Conservation (phyloP, 2,797 vertebrate species). For the Tympanoctomys barrerae region DNA sequence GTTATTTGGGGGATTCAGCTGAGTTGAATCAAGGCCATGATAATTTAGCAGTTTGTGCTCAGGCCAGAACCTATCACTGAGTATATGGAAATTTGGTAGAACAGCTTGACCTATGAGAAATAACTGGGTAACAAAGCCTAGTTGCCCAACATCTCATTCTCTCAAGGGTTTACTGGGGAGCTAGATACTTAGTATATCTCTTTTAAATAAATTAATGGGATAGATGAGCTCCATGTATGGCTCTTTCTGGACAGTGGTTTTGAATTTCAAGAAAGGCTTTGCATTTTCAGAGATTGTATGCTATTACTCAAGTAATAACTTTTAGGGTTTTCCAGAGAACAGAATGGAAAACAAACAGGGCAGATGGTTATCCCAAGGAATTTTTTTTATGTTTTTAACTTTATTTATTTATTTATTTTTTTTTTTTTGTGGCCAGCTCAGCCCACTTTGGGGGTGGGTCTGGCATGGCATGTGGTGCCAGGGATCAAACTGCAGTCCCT, state of each 20-base stretch:
- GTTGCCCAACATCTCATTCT: not conserved
- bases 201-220: not conserved
- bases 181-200: not conserved
- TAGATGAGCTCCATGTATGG: not conserved
- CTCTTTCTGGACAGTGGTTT: not conserved
- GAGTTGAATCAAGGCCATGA: too few species aligned
- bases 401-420: too few species aligned
- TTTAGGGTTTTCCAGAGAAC: not conserved
- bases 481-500: too few species aligned
- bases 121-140: too few species aligned
- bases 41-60: too few species aligned
- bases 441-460: too few species aligned
- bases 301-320: not conserved
- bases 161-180: not conserved
- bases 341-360: not conserved
- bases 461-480: too few species aligned
- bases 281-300: not conserved
- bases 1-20: too few species aligned
- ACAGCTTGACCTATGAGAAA: too few species aligned
- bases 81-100: not conserved
- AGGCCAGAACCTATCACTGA: not conserved
- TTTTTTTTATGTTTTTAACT: not conserved
- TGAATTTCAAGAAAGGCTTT: slow-evolving; percentile 26
- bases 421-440: too few species aligned
- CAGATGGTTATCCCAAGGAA: not conserved